A percentile compares a stretch with the other conserved stretches of the same genome.
Conservation (phyloP, 2,888 invertebrate species). For the Anthrax anthrax region DNA sequence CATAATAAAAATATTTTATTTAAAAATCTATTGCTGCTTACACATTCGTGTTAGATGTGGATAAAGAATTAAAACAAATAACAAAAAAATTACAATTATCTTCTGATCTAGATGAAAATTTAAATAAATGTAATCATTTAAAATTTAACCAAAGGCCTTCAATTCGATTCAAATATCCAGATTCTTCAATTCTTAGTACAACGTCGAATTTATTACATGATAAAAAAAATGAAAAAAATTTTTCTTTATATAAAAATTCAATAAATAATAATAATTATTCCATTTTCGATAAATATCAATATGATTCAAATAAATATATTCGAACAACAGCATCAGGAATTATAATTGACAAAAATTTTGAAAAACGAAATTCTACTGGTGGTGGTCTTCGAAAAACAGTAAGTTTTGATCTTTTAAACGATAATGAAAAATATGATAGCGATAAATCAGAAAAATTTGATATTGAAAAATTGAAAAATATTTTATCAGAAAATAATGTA, state of each 20-base stretch:
- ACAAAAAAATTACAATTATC: background rate
- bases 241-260: too few species aligned
- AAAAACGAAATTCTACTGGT: too few species aligned
- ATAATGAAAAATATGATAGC: conserved; percentile 10
- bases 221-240: background rate
- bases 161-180: too few species aligned
- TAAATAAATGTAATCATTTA: background rate
- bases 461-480: background rate
- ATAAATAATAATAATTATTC: too few species aligned
- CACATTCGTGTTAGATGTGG: background rate
- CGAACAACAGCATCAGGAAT: conserved; percentile 11
- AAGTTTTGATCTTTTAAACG: conserved; percentile 28
- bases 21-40: too few species aligned
- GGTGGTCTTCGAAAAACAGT: conserved; percentile 27
- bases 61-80: background rate
- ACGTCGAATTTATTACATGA: background rate
- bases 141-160: background rate
- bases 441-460: conserved; percentile 4
- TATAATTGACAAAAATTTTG: conserved; percentile 14
- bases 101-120: background rate
- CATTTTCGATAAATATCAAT: too few species aligned
- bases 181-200: too few species aligned
- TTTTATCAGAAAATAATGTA: too few species aligned
- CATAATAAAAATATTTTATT: background rate
- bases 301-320: too few species aligned